Conservation (phyloP, 2,888 invertebrate genomes). For the Stenolophus ochropezus region DNA sequence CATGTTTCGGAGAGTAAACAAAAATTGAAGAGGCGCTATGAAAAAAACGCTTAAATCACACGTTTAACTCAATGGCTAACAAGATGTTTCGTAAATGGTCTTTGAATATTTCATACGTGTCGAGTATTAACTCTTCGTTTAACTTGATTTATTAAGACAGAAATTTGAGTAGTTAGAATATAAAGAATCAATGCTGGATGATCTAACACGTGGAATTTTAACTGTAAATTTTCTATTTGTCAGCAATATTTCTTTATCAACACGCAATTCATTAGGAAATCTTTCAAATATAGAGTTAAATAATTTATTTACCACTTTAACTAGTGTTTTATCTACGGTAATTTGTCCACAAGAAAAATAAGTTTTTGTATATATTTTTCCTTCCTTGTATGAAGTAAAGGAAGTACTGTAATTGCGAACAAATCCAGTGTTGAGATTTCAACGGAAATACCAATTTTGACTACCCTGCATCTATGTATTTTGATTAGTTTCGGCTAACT, state of each 20-base stretch:
- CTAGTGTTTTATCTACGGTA: too few species aligned
- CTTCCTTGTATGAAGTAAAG: too few species aligned
- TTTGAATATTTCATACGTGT: constrained; percentile 44
- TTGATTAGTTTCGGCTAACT: too few species aligned
- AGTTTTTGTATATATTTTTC: too few species aligned
- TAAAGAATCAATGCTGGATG: constrained; percentile 16
- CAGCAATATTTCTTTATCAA: not conserved
- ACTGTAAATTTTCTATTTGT: constrained; percentile 17
- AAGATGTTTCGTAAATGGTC: constrained; percentile 38
- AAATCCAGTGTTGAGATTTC: too few species aligned
- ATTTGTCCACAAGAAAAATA: too few species aligned
- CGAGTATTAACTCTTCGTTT: constrained; percentile 12
- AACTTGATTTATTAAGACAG: constrained; percentile 38
- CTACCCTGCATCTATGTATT: too few species aligned
- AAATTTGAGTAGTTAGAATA: constrained; percentile 34
- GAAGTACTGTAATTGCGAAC: too few species aligned
- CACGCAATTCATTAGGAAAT: not conserved
- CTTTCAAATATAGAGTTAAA: not conserved
- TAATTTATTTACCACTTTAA: too few species aligned
- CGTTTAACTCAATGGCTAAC: constrained; percentile 36
- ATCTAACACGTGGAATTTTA: not conserved
- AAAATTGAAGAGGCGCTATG: constrained; percentile 26
- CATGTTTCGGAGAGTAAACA: constrained; percentile 21
- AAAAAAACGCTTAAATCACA: constrained; percentile 43
- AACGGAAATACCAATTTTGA: too few species aligned